phyloP scores from a whole-genome alignment of 2,113 vertebrate genomes.

The Capreolus pygargus region DNA sequence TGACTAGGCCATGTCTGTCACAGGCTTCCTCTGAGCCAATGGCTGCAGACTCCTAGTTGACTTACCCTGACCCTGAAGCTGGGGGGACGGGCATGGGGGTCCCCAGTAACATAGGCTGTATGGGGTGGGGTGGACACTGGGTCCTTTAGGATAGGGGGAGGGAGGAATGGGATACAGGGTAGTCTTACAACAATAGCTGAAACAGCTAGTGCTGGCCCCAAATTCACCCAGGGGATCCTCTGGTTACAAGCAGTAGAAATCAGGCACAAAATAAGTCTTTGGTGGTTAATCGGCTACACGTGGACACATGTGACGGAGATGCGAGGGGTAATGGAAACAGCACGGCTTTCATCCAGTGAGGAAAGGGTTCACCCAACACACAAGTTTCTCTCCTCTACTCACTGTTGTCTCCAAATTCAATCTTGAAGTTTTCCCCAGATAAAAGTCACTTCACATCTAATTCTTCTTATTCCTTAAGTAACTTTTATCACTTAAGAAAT shows the following conservation, averaged over 20 bases:
- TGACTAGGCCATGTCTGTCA: not conserved
- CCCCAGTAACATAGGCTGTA: not conserved
- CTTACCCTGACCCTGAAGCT: not conserved
- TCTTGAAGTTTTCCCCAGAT: not conserved
- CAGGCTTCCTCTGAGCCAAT: not conserved
- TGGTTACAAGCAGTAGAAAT: not conserved
- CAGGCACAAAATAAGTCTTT: not conserved
- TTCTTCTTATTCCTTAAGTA: not conserved
- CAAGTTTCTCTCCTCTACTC: not conserved
- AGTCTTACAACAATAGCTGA: not conserved
- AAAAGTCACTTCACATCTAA: not conserved
- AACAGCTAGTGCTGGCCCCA: not conserved
- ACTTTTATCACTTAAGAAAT: not conserved
- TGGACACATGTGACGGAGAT: not conserved
- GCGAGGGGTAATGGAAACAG: rapidly evolving
- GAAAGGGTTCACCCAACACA: not conserved
- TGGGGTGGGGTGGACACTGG: not conserved
- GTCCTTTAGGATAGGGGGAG: not conserved
- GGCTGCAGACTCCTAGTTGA: not conserved
- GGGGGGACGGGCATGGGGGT: not conserved
- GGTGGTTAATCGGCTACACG: rapidly evolving
- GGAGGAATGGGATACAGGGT: not conserved
- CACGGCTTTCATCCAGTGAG: not conserved
- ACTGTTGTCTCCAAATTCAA: not conserved
- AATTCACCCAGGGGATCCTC: not conserved